These are phyloP conservation scores for Catamblyrhynchus diadema DNA, from an alignment of 2,797 vertebrate species.

Conservation along the genomic window DNA sequence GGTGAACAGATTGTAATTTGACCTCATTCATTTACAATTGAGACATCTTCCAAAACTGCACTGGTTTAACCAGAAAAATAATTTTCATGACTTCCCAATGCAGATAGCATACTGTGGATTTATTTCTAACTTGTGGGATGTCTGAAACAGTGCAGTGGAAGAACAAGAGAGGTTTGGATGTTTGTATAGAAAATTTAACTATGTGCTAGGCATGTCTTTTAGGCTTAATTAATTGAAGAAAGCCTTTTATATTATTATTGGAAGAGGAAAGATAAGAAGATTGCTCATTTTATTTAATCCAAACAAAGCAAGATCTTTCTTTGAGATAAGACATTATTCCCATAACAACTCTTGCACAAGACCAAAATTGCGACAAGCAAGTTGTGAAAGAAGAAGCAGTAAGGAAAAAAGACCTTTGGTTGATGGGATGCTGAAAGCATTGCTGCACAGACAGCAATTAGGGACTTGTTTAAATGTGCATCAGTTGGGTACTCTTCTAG, in stretches of 20 bases:
- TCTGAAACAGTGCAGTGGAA: neutral
- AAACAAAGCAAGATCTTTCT: neutral
- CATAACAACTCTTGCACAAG: neutral
- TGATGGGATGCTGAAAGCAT: neutral
- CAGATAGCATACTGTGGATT: rapidly evolving
- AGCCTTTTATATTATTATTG: neutral
- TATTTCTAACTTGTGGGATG: neutral
- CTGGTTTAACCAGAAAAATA: neutral
- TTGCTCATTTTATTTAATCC: neutral
- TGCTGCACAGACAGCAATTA: neutral
- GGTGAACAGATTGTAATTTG: neutral
- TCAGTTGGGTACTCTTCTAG: neutral
- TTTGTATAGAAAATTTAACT: neutral
- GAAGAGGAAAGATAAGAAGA: neutral
- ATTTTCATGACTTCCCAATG: neutral
- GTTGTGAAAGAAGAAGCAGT: neutral
- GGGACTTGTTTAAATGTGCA: neutral
- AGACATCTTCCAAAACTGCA: neutral
- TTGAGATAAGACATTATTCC: neutral
- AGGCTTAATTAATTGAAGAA: neutral
- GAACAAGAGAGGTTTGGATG: neutral
- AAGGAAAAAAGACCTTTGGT: neutral
- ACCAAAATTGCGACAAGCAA: neutral
- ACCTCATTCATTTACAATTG: neutral
- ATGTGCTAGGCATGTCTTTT: neutral